Evolutionary conservation across 2,888 invertebrate genomes (phyloP), one percentile per base, ranked within the genome.

Genomic region (Lissonota sp.): DNA sequence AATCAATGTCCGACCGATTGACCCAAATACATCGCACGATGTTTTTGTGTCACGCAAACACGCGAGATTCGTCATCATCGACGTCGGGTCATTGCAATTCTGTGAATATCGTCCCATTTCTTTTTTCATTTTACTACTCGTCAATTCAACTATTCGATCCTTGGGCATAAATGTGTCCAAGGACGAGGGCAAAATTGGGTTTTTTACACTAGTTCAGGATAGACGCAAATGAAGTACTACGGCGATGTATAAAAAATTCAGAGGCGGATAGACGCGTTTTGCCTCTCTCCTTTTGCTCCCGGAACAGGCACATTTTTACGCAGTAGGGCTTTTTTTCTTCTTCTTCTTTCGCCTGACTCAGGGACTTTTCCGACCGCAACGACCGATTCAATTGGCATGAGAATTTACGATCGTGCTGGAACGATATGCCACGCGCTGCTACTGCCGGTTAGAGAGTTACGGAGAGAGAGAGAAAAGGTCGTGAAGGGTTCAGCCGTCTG

Each of bases 301-400:
- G n/a, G 12, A 53, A 58, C 39, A 70, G 71, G 46, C 71, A 62
- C 37, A 71, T 76, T 80, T 75, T 75, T 55, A 67, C 71, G 26
- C 26, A 37, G 40, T 39, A 26, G 26, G 46, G 71, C 5, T 53
- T 69, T 37, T 26, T 26, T 26, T 3, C 26, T 26, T 26, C 26
- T 2, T 3, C 26, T 26, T 3, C 26, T 26, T 67, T 69, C 49
- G 75, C 71, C 75, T 67, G 71, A 80, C 57, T 67, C 75, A 75
- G 66, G 66, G 62, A 55, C 66, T 71, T 80, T 75, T 51, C 63
- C 7, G 46, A n/a, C 49, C 66, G 55, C 75, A 49, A 60, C 60
- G 66, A 66, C 71, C 71, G 58, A 80, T 80, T 66, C 71, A 71
- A 80, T 75, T 67, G 70, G 58, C 75, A 55, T 71, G 66, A 55